A percentile compares a stretch with the other conserved stretches of the same genome.
Evolutionary conservation across 2,888 invertebrate species (phyloP).

Genomic region (Corbicula japonica): DNA sequence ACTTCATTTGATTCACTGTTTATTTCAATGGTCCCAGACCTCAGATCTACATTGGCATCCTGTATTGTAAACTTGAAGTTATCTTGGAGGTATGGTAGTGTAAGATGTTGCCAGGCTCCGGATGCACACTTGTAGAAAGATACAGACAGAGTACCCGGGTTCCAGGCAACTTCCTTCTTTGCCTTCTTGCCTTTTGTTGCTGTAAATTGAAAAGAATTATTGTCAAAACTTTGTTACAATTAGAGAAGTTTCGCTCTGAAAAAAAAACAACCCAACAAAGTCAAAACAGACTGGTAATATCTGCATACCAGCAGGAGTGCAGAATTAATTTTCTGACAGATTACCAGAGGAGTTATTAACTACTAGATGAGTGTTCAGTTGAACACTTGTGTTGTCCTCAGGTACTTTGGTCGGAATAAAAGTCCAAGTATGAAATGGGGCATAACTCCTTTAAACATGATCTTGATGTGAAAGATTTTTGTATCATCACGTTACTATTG

Average conservation of each 20-base stretch:
- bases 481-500: too few species aligned
- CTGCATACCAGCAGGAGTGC: too few species aligned
- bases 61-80: conserved; percentile 73
- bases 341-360: too few species aligned
- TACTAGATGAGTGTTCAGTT: too few species aligned
- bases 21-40: conserved; percentile 78
- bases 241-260: neutral
- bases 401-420: too few species aligned
- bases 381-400: too few species aligned
- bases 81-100: conserved; percentile 74
- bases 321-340: too few species aligned
- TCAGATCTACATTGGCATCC: conserved; percentile 78
- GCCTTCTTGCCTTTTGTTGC: conserved; percentile 75
- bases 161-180: conserved; percentile 81
- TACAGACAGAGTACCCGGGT: conserved; percentile 82
- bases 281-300: too few species aligned
- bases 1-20: conserved; percentile 81
- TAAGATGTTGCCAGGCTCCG: conserved; percentile 72
- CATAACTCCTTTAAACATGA: too few species aligned
- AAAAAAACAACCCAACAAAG: neutral
- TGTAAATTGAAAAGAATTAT: conserved; percentile 36
- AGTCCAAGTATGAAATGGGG: too few species aligned
- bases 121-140: conserved; percentile 77
- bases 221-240: neutral
- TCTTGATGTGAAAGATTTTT: too few species aligned